These are phyloP conservation scores for Sciurus carolinensis DNA, from an alignment of 2,797 vertebrate genomes.

Conservation along the genomic window DNA sequence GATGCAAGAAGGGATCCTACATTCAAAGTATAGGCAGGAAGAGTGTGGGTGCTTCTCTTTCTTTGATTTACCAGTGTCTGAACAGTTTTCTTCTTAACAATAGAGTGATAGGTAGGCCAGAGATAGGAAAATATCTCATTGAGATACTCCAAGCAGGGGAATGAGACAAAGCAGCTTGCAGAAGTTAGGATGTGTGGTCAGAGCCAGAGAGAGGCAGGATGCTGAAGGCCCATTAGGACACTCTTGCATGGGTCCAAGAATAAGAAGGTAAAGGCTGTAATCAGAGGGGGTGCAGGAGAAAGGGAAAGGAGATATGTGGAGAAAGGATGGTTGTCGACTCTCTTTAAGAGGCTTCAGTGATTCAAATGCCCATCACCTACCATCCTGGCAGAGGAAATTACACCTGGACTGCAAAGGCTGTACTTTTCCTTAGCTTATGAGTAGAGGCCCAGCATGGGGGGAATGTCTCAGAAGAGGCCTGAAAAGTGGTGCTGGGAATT, in stretches of 20 bases:
- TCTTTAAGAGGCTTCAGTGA: background rate
- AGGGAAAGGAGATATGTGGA: background rate
- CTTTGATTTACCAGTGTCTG: background rate
- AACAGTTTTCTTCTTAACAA: background rate
- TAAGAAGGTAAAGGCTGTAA: background rate
- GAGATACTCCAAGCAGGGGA: background rate
- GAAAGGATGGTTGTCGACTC: background rate
- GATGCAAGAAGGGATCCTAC: background rate
- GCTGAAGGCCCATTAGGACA: background rate
- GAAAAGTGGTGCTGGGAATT: background rate
- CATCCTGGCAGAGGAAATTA: background rate
- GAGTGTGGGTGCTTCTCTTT: background rate
- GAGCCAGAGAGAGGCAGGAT: background rate
- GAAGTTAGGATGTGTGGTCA: background rate
- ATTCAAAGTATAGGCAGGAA: background rate
- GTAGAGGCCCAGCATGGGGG: background rate
- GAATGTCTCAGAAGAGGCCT: background rate
- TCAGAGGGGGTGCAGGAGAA: background rate
- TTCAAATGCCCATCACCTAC: background rate
- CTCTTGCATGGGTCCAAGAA: background rate
- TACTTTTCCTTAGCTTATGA: background rate
- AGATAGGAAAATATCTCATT: too few relatives aligned
- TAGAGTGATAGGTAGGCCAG: too few relatives aligned
- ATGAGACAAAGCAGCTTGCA: background rate
- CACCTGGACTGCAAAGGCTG: background rate